Conservation (phyloP, 1,140 invertebrate genomes). For the Laodelphax striatellus region DNA sequence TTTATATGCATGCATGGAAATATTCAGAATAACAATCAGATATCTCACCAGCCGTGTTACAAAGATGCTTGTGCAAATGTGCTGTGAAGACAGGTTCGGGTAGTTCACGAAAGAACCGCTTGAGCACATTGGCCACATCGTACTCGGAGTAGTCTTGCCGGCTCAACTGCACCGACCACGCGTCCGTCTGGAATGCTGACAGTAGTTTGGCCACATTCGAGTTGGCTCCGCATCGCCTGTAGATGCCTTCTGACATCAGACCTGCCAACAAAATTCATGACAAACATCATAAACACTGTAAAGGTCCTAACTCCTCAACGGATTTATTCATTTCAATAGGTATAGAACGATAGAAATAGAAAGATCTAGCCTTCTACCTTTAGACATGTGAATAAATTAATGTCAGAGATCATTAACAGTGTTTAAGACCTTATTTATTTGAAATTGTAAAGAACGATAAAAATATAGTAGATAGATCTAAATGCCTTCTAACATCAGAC, state of each 20-base stretch:
- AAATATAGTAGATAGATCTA: too few species aligned
- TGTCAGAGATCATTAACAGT: too few species aligned
- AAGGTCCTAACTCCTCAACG: too few species aligned
- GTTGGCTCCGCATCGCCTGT: constrained; percentile 63
- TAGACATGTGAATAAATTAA: not conserved
- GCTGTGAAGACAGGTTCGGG: constrained; percentile 56
- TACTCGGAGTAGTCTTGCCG: constrained; percentile 62
- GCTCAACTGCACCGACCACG: constrained; percentile 69
- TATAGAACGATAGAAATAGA: too few species aligned
- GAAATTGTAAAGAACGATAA: too few species aligned
- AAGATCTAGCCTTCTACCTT: too few species aligned
- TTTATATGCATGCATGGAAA: too few species aligned
- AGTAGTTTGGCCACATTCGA: constrained; percentile 65
- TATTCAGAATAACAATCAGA: too few species aligned
- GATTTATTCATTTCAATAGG: too few species aligned
- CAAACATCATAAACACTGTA: too few species aligned
- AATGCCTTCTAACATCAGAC: constrained; percentile 72
- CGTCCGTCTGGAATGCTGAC: constrained; percentile 60
- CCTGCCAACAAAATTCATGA: constrained; percentile 36
- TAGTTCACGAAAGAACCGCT: constrained; percentile 69
- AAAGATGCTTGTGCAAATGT: constrained; percentile 39
- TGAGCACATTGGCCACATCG: constrained; percentile 74
- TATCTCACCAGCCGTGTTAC: constrained; percentile 26
- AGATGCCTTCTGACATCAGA: constrained; percentile 73
- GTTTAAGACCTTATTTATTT: too few species aligned